phyloP scores from a whole-genome alignment of 2,113 vertebrate species.

The Rhinichthys klamathensis region DNA sequence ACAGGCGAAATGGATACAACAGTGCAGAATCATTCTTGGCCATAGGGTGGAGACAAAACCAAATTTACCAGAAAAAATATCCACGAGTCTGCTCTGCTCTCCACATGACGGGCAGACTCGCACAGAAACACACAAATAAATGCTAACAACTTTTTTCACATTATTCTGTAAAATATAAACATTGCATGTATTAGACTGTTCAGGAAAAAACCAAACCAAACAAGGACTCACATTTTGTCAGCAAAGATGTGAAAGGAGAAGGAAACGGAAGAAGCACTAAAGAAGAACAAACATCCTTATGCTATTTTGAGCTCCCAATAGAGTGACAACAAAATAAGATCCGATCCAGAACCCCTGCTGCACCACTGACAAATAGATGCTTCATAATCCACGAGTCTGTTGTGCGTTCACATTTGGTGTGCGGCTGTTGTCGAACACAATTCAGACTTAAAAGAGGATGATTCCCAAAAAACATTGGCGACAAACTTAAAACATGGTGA shows the following conservation, averaged over 20 bases:
- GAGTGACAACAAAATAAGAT: background rate
- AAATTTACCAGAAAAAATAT: background rate
- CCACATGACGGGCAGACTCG: no score
- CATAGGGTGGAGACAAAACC: constrained; percentile 17
- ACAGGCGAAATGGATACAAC: background rate
- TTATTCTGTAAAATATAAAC: background rate
- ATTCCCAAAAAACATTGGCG: background rate
- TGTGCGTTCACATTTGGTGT: background rate
- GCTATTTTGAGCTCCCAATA: background rate
- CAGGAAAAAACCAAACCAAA: background rate
- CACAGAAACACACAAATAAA: background rate
- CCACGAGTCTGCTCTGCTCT: background rate
- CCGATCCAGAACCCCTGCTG: background rate
- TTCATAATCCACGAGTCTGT: background rate
- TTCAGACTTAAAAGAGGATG: background rate
- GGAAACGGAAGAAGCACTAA: background rate
- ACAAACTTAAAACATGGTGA: background rate
- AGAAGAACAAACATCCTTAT: background rate
- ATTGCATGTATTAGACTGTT: background rate
- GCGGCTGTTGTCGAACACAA: background rate
- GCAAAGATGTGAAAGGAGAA: background rate
- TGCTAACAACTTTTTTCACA: background rate
- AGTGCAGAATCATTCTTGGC: background rate
- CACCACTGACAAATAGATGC: background rate
- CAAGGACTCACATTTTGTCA: background rate